phyloP scores from a whole-genome alignment of 2,113 vertebrate genomes.

The Gadus macrocephalus region DNA sequence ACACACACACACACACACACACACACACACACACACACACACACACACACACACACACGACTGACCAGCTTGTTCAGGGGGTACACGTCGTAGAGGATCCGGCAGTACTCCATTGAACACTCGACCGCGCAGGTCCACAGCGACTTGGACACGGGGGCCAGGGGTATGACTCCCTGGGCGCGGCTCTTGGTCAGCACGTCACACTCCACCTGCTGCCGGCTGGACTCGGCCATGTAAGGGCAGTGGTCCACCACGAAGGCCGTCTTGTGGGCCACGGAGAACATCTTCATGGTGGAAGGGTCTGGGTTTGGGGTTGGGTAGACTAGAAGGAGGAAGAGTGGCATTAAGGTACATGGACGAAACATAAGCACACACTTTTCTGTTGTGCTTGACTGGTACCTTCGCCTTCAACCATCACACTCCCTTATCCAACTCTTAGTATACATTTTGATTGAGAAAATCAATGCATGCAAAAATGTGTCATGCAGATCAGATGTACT shows the following conservation, averaged over 20 bases:
- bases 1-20: too few species aligned
- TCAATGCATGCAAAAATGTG: too few species aligned
- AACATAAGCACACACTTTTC: too few species aligned
- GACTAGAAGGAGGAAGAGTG: background rate
- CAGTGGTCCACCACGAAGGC: conserved; percentile 98
- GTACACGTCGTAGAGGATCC: conserved; percentile 96
- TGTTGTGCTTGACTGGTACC: too few species aligned
- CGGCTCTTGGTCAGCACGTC: conserved; percentile 96
- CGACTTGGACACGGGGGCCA: conserved; percentile 95
- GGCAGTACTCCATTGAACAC: conserved; percentile 97
- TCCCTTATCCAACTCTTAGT: too few species aligned
- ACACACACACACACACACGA: too few species aligned
- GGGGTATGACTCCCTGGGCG: conserved; percentile 90
- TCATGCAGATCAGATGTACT: too few species aligned
- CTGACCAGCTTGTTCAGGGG: conserved; percentile 87
- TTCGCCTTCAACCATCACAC: too few species aligned
- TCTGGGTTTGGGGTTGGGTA: background rate
- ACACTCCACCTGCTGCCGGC: conserved; percentile 95
- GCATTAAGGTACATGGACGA: too few species aligned
- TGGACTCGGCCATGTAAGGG: conserved; percentile 96
- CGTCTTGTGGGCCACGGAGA: conserved; percentile 95
- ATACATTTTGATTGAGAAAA: too few species aligned
- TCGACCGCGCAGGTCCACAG: conserved; percentile 97
- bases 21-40: too few species aligned
- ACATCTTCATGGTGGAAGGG: conserved; percentile 84